Evolutionary conservation across 2,888 invertebrate species (phyloP), one percentile per base, ranked within the genome.

Genomic region (Cinara cedri): DNA sequence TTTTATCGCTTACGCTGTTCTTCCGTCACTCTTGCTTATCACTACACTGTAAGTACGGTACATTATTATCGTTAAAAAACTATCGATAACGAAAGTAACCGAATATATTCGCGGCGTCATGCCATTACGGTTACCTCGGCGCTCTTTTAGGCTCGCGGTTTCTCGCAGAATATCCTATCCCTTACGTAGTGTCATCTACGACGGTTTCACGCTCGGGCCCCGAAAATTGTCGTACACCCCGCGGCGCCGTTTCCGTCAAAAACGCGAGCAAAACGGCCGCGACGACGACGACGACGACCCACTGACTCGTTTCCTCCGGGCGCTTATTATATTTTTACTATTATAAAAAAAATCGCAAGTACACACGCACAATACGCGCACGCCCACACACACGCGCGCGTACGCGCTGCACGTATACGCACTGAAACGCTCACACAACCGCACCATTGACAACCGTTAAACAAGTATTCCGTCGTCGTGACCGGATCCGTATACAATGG

Each of bases 231-330:
- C 66, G 16, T 49, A 46, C 3, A 19, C 14, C 46, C 2, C 65
- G 19, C 46, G 44, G 26, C n/a, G n/a, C n/a, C n/a, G n/a, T n/a
- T n/a, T n/a, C n/a, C n/a, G n/a, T n/a, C n/a, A n/a, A n/a, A n/a
- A n/a, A n/a, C n/a, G n/a, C n/a, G n/a, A n/a, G n/a, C n/a, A n/a
- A n/a, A n/a, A n/a, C n/a, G n/a, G n/a, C n/a, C n/a, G n/a, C n/a
- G n/a, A n/a, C n/a, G n/a, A n/a, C n/a, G n/a, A n/a, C 57, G 46
- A 13, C 65, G 44, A 6, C 75, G 75, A 76, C 76, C 76, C 76
- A 76, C 76, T 76, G 76, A 68, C 76, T 76, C 76, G 68, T 76
- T 76, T 76, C 76, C 76, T 68, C 34, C 19, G 68, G 76, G 66
- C 76, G 65, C 68, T 68, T 76, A 55, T 72, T 72, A 62, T 34